Base-by-base conservation (phyloP, 2,797 vertebrate species). In the Poeciliopsis infans region DNA sequence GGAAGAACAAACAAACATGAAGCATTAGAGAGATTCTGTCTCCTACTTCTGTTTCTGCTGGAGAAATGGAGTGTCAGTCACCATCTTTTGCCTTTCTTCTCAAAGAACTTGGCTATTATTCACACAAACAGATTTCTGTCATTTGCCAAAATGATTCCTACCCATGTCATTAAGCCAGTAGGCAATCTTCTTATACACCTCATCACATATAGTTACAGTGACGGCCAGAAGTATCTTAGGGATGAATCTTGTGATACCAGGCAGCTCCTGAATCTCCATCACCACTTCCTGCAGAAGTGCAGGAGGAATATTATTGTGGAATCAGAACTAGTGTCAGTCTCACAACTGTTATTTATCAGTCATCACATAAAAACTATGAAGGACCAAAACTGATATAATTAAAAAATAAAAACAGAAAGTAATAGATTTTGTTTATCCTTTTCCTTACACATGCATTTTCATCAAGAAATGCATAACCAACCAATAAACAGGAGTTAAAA, bases 111-210 rank as follows among this genome's bases (percentile, higher is more conserved):
- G 15, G 15, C 57, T 61, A 33, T 6, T 33, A 64, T 64, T 36
- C 28, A 61, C 28, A 61, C 6, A 33, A 61, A 16, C 1, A 0
- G 28, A 33, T 33, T 61, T 61, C 28, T 61, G 5, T 33, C 28
- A 61, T 61, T 66, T 66, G 16, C 18, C 16, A 8, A 36, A 41
- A 39, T 41, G 10, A 68, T 68, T 11, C 94, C 59, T 94, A 98
- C 97, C 97, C 97, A 98, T 97, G 89, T 98, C 95, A 3, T 98
- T 98, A 77, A 98, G 95, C 97, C 97, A 98, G 81, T 97, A 93
- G 2, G 97, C 97, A 0, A 98, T 97, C 92, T 97, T 98, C 95
- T 96, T 97, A 92, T 98, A 98, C 79, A 97, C 95, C 86, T 98
- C 97, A 0, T 97, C 97, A 18, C 97, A 97, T 72, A 96, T 85